A percentile compares a stretch with the other conserved stretches of the same genome.
These are phyloP conservation scores for Papilio protenor DNA, from an alignment of 2,888 invertebrate genomes.

Conservation along the genomic window DNA sequence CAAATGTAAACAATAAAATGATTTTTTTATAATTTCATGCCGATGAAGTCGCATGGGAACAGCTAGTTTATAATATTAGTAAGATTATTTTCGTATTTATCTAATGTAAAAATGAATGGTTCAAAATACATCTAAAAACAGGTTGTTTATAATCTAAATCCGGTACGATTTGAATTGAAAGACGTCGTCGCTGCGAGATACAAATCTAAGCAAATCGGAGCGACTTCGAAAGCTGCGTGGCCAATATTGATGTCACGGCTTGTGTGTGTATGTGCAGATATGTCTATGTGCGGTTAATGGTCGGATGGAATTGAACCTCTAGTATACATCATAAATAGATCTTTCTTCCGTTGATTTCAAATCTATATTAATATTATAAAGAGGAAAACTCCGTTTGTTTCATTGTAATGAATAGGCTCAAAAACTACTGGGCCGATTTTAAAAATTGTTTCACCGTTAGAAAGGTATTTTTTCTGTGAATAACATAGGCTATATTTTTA, in stretches of 20 bases:
- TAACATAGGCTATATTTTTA: too few relatives aligned
- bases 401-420: too few relatives aligned
- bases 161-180: conserved; percentile 37
- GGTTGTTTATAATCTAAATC: conserved; percentile 32
- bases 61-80: too few relatives aligned
- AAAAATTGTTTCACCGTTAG: too few relatives aligned
- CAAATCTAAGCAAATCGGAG: conserved; percentile 48
- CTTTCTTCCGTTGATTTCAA: background rate
- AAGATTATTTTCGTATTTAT: background rate
- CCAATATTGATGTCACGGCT: conserved; percentile 37
- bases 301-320: conserved; percentile 3
- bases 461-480: too few relatives aligned
- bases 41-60: too few relatives aligned
- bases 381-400: too few relatives aligned
- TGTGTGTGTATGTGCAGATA: background rate
- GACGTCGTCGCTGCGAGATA: conserved; percentile 42
- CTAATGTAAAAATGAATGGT: background rate
- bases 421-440: too few relatives aligned
- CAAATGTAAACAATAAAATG: too few relatives aligned
- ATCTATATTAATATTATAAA: background rate
- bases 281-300: conserved; percentile 13
- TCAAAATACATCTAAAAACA: conserved; percentile 18
- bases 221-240: conserved; percentile 39
- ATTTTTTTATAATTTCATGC: too few relatives aligned
- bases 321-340: background rate